Conservation (phyloP, 2,113 vertebrate genomes). For the Hyla sarda region DNA sequence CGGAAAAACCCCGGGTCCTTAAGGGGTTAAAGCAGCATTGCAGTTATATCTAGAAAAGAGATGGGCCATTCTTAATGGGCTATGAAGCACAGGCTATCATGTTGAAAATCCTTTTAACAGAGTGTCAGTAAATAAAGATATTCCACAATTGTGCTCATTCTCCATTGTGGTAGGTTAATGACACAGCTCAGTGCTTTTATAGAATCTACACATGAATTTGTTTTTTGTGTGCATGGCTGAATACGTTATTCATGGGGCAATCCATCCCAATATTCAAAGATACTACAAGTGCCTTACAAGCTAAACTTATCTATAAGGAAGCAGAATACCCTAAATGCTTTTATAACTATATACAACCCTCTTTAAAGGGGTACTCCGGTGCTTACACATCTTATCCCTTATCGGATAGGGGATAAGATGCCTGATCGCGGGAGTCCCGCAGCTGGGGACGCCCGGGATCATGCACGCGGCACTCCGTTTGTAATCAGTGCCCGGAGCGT, state of each 20-base stretch:
- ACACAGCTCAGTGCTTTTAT: constrained; percentile 3
- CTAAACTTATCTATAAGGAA: neutral
- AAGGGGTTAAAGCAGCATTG: no score
- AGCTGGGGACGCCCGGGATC: no score
- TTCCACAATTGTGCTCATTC: neutral
- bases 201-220: constrained; percentile 12
- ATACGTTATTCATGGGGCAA: constrained; percentile 20
- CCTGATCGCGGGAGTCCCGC: no score
- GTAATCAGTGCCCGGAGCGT: no score
- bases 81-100: neutral
- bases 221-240: constrained; percentile 4
- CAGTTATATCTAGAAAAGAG: neutral
- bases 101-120: neutral
- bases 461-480: no score
- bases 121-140: neutral
- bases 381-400: no score
- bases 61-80: neutral
- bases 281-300: neutral
- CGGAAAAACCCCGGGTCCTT: no score
- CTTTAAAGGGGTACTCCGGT: no score
- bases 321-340: neutral
- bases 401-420: no score
- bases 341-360: neutral
- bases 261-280: neutral
- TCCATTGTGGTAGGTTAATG: neutral